Evolutionary conservation across 2,797 vertebrate genomes (phyloP).

Genomic region (Danio jaintianensis): DNA sequence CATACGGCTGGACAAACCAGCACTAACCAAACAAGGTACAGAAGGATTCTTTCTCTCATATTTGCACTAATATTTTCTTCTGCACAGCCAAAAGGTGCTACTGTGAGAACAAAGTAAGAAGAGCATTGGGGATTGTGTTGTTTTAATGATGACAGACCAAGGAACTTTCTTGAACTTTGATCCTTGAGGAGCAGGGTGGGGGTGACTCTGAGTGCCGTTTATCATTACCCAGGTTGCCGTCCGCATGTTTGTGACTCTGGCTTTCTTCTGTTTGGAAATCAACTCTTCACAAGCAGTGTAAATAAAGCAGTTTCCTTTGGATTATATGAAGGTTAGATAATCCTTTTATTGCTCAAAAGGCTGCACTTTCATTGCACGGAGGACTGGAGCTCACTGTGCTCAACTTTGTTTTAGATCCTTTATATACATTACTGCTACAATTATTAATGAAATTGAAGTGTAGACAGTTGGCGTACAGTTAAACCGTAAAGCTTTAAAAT

Average conservation of each 20-base stretch:
- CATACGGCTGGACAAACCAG: conserved; percentile 75
- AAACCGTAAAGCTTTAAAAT: background rate
- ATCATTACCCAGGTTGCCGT: conserved; percentile 55
- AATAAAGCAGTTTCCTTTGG: conserved; percentile 7
- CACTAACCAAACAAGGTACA: conserved; percentile 75
- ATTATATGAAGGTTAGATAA: background rate
- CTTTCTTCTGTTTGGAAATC: conserved; percentile 18
- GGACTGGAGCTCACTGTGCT: background rate
- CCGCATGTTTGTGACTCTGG: conserved; percentile 7
- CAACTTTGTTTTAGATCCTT: background rate
- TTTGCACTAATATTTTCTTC: background rate
- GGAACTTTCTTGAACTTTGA: conserved; percentile 71
- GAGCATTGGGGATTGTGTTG: conserved; percentile 27
- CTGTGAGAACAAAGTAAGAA: conserved; percentile 1
- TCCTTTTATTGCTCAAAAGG: background rate
- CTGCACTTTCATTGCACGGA: background rate
- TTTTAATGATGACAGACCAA: conserved; percentile 36
- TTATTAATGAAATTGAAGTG: background rate
- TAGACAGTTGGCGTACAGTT: background rate
- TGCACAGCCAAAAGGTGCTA: background rate
- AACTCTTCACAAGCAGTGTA: conserved; percentile 1
- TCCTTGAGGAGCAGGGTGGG: conserved; percentile 59
- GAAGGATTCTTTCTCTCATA: background rate
- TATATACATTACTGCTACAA: background rate
- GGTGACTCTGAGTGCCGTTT: conserved; percentile 58